Conservation (phyloP, 1,140 invertebrate species). For the Drosophila funebris region DNA sequence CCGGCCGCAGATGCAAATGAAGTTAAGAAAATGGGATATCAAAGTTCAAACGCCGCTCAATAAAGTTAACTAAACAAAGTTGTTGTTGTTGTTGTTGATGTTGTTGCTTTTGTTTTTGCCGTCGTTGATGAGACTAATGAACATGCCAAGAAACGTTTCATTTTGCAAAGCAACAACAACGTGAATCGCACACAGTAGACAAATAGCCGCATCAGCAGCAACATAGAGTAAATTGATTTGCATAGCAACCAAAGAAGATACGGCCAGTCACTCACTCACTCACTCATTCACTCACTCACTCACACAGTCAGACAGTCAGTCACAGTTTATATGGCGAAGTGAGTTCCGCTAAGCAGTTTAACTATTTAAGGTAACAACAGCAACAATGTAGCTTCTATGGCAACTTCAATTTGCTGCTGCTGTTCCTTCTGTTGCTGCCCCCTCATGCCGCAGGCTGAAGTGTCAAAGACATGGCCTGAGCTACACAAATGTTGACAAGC, state of each 20-base stretch:
- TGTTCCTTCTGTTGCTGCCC: not conserved
- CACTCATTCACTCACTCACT: too few species aligned
- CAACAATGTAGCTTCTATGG: constrained; percentile 58
- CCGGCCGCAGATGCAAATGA: constrained; percentile 28
- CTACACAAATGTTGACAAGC: constrained; percentile 79
- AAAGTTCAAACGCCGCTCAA: constrained; percentile 71
- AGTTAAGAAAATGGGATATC: constrained; percentile 57
- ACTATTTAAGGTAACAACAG: constrained; percentile 69
- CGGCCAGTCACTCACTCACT: not conserved
- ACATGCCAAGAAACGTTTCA: constrained; percentile 45
- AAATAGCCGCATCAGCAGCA: constrained; percentile 36
- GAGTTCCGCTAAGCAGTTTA: constrained; percentile 73
- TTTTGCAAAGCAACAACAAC: constrained; percentile 20
- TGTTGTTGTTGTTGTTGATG: constrained; percentile 1
- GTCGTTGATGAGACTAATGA: constrained; percentile 61
- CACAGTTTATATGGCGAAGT: not conserved
- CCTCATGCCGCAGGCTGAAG: constrained; percentile 62
- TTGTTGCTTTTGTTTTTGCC: constrained; percentile 13
- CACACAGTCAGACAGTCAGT: constrained; percentile 28
- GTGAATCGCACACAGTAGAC: constrained; percentile 28
- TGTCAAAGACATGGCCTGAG: constrained; percentile 71
- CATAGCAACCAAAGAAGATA: constrained; percentile 60
- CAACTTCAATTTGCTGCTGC: constrained; percentile 56
- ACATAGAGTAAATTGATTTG: constrained; percentile 66
- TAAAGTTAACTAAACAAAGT: constrained; percentile 75